Evolutionary conservation across 2,113 vertebrate genomes (phyloP), one percentile per base, ranked within the genome.

Genomic region (Percina caprodes): DNA sequence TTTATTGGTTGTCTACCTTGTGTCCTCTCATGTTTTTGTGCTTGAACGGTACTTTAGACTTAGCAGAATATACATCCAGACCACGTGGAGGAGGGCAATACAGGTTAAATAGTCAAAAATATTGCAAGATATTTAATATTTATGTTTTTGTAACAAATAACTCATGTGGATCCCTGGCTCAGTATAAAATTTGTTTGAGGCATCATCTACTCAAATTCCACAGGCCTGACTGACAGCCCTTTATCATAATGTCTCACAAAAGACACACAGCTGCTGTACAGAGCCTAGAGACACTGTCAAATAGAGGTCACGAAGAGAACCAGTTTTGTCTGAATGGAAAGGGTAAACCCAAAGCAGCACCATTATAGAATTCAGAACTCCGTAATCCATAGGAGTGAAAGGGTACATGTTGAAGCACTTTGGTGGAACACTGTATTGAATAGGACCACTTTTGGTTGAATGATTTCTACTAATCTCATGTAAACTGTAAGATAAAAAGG

Each of bases 301-400:
- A 94, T 90, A 86, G 91, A 87, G 91, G 91, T 91, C 89, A 90
- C 72, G 12, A 6, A 76, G 45, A 72, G 60, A 85, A 75, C 24
- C 77, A 51, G n/a, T 79, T 84, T 58, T 55, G 76, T 78, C 70
- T 88, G 78, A 89, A 74, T 83, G 39, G 77, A 86, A 12, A 52
- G 56, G 69, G 88, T 85, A 74, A 86, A 86, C 79, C 61, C 69
- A 59, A 42, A 79, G 65, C 24, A 79, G 78, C 55, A 18, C 74
- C 67, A 79, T 89, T 74, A 79, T 55, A 65, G 77, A 77, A 82
- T 66, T 88, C 82, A 87, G 70, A 76, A 55, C 68, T 74, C 26
- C 0, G 76, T 66, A 74, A 84, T 87, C 61, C 45, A 80, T 30
- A 69, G 62, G n/a, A 52, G 69, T 82, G 23, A 86, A 87, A 66